phyloP scores from a whole-genome alignment of 2,113 vertebrate genomes.

The Colossoma macropomum region DNA sequence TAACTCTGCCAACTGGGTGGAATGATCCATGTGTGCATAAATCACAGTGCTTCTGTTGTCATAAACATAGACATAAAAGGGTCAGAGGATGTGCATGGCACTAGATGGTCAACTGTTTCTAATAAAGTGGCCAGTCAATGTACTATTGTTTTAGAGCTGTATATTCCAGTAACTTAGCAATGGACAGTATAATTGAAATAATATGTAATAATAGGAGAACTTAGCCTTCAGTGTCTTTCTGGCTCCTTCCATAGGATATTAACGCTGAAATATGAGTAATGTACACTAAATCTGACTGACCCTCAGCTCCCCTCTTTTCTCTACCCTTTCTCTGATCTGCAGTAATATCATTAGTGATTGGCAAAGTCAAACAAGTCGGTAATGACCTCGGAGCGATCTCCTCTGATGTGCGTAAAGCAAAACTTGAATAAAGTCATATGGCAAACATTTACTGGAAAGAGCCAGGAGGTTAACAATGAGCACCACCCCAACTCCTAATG shows the following conservation, averaged over 20 bases:
- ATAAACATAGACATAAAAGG: no score
- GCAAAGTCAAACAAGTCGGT: background rate
- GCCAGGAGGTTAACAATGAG: background rate
- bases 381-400: background rate
- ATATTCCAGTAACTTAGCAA: background rate
- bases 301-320: background rate
- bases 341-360: conserved; percentile 6
- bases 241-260: background rate
- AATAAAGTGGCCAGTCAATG: background rate
- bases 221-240: background rate
- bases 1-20: no score
- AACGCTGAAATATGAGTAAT: background rate
- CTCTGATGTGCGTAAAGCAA: background rate
- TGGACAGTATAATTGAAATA: background rate
- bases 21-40: no score
- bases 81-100: no score
- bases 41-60: no score
- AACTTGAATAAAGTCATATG: conserved; percentile 22
- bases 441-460: conserved; percentile 27
- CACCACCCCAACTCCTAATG: conserved; percentile 16
- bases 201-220: background rate
- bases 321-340: background rate
- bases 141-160: background rate
- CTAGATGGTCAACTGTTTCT: no score
- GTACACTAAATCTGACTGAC: background rate